phyloP scores from a whole-genome alignment of 2,888 invertebrate genomes.

The Brachyopa scutellaris region DNA sequence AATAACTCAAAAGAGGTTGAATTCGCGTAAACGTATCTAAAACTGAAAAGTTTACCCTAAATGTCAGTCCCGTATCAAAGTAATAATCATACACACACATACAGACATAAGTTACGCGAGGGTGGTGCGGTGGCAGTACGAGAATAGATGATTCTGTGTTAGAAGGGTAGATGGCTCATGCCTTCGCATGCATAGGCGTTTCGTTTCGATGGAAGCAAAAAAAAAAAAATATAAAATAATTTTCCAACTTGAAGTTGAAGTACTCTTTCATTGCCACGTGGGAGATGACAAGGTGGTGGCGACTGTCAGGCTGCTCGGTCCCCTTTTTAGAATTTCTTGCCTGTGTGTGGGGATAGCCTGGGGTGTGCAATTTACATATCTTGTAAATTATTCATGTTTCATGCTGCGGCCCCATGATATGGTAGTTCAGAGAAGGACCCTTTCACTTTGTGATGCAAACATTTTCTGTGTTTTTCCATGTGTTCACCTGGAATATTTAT shows the following conservation, averaged over 20 bases:
- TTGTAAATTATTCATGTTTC: slow-evolving; percentile 68
- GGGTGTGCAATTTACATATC: slow-evolving; percentile 62
- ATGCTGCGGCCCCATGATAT: neutral
- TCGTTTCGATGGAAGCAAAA: slow-evolving; percentile 26
- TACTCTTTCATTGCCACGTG: slow-evolving; percentile 47
- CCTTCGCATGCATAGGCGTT: no score
- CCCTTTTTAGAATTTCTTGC: neutral
- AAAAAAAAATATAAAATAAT: slow-evolving; percentile 45
- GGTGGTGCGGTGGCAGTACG: neutral
- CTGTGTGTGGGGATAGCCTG: slow-evolving; percentile 12
- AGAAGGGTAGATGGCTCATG: slow-evolving; percentile 41
- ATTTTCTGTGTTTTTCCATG: slow-evolving; percentile 26
- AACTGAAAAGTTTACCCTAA: slow-evolving; percentile 58
- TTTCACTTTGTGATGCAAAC: slow-evolving; percentile 4
- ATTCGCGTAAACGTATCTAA: slow-evolving; percentile 51
- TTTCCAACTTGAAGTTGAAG: slow-evolving; percentile 59
- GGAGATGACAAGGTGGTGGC: slow-evolving; percentile 54
- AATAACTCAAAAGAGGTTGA: slow-evolving; percentile 35
- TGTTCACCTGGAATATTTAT: slow-evolving; percentile 39
- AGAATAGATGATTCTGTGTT: neutral
- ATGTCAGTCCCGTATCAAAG: slow-evolving; percentile 57
- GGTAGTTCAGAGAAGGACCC: neutral
- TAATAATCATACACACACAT: slow-evolving; percentile 50
- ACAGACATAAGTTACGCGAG: neutral
- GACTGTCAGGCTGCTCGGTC: neutral